A percentile compares a stretch with the other conserved stretches of the same genome.
phyloP scores from a whole-genome alignment of 2,888 invertebrate species.

The Neoscelio sp. region DNA sequence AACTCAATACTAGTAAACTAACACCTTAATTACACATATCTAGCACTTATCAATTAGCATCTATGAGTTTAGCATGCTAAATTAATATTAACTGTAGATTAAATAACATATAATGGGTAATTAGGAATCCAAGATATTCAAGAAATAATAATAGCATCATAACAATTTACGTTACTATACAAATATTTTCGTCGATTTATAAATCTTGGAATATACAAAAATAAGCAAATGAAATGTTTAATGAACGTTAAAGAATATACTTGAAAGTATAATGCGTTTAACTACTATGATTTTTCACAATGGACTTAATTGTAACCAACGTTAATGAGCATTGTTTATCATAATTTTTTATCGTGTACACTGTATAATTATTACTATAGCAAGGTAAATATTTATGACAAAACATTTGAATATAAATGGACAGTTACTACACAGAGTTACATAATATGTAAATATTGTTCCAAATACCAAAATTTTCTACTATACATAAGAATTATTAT shows the following conservation, averaged over 20 bases:
- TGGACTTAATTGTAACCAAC: conserved; percentile 48
- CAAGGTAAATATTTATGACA: conserved; percentile 61
- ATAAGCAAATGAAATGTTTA: conserved; percentile 38
- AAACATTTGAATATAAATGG: conserved; percentile 64
- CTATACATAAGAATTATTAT: conserved; percentile 18
- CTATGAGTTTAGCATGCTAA: too few species aligned
- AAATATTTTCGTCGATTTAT: conserved; percentile 8
- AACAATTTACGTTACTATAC: conserved; percentile 3
- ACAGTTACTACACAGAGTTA: conserved; percentile 51
- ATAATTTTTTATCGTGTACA: conserved; percentile 48
- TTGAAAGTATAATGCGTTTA: conserved; percentile 33
- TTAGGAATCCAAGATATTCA: neutral
- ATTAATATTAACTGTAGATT: too few species aligned
- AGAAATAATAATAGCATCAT: neutral
- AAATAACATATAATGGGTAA: too few species aligned
- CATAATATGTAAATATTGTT: conserved; percentile 68
- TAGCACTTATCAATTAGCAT: too few species aligned
- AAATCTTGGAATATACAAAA: conserved; percentile 27
- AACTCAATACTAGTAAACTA: too few species aligned
- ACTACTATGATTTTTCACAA: conserved; percentile 49
- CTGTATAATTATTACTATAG: conserved; percentile 54
- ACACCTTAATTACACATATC: too few species aligned
- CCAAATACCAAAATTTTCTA: conserved; percentile 64
- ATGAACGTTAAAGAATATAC: conserved; percentile 37
- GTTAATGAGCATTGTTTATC: conserved; percentile 59